A percentile compares a stretch with the other conserved stretches of the same genome.
Conservation (phyloP, 1,140 invertebrate genomes). For the Drosophila seguyi region DNA sequence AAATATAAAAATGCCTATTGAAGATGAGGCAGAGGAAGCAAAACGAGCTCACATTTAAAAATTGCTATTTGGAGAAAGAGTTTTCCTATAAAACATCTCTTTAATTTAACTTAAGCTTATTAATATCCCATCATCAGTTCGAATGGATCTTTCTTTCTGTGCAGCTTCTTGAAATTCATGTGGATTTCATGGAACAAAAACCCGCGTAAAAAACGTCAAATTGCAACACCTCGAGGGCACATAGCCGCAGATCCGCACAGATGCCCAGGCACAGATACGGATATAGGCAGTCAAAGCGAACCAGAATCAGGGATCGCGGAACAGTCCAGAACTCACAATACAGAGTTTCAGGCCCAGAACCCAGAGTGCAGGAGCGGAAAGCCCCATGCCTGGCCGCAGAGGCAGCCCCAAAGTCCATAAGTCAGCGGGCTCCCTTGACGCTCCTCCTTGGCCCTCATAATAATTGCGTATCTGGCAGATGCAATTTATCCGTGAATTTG, state of each 20-base stretch:
- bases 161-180: conserved; percentile 57
- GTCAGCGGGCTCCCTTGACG: conserved; percentile 43
- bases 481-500: conserved; percentile 85
- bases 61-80: background rate
- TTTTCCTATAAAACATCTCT: background rate
- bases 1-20: too few relatives aligned
- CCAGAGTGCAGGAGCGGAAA: conserved; percentile 2
- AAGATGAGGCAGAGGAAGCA: background rate
- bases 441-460: conserved; percentile 64
- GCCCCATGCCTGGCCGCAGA: conserved; percentile 19
- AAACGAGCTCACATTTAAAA: background rate
- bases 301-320: conserved; percentile 10
- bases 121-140: background rate
- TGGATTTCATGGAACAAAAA: conserved; percentile 81
- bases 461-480: conserved; percentile 85
- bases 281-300: conserved; percentile 13
- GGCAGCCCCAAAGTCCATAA: conserved; percentile 62
- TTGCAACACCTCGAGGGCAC: conserved; percentile 84
- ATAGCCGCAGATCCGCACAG: conserved; percentile 42
- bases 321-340: conserved; percentile 48
- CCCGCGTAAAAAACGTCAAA: conserved; percentile 84
- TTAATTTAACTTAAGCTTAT: background rate
- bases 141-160: conserved; percentile 3
- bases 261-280: conserved; percentile 7
- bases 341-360: conserved; percentile 12